phyloP scores from a whole-genome alignment of 2,888 invertebrate species.

The Drosophila fungiperda region DNA sequence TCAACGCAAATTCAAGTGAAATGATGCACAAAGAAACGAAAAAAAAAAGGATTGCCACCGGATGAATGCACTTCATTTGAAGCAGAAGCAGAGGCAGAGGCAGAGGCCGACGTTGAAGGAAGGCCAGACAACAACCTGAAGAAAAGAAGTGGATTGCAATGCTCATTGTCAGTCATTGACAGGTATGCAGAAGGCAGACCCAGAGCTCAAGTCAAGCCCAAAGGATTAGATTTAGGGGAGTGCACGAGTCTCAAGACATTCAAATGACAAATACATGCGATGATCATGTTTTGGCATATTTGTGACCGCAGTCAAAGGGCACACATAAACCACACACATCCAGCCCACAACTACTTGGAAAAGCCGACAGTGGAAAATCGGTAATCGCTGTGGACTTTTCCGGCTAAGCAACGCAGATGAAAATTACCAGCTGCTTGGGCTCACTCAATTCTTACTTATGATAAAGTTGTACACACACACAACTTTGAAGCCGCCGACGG shows the following conservation, averaged over 20 bases:
- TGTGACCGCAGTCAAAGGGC: slow-evolving; percentile 63
- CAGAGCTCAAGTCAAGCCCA: slow-evolving; percentile 55
- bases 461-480: slow-evolving; percentile 61
- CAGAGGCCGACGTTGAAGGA: slow-evolving; percentile 2
- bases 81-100: slow-evolving; percentile 57
- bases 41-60: slow-evolving; percentile 76
- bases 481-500: slow-evolving; percentile 66
- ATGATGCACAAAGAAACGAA: slow-evolving; percentile 63
- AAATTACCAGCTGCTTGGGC: slow-evolving; percentile 57
- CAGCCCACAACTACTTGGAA: slow-evolving; percentile 34
- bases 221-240: slow-evolving; percentile 60
- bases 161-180: slow-evolving; percentile 66
- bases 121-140: slow-evolving; percentile 32
- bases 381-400: slow-evolving; percentile 47
- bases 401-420: slow-evolving; percentile 20
- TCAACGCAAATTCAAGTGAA: slow-evolving; percentile 77
- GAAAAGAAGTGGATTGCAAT: slow-evolving; percentile 41
- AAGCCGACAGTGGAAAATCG: slow-evolving; percentile 39
- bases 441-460: slow-evolving; percentile 14
- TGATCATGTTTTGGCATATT: slow-evolving; percentile 78
- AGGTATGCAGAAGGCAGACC: slow-evolving; percentile 47
- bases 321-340: not conserved
- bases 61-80: slow-evolving; percentile 82
- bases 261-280: slow-evolving; percentile 53
- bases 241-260: slow-evolving; percentile 31